Evolutionary conservation across 1,140 invertebrate genomes (phyloP), one percentile per base, ranked within the genome.

Genomic region (roundworm (Caenorhabditis elegans)): DNA sequence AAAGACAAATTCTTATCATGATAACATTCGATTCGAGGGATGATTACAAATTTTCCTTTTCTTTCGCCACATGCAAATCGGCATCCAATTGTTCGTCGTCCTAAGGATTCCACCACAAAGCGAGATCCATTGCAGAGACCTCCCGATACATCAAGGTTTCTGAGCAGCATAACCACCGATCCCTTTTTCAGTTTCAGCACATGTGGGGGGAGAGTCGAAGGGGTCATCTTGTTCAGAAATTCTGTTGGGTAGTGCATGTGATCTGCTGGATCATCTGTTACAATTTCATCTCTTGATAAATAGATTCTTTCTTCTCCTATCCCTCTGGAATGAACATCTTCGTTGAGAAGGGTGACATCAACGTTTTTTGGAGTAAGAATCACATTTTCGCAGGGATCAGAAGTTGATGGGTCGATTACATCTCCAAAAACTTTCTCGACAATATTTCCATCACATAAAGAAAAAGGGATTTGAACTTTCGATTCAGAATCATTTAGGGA

Each of bases 61-160:
- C 47, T 11, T 39, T 19, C 24, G 11, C 43, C 83, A 10, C 6
- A 8, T 19, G n/a, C 11, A 80, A 79, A 48, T 17, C 19, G 28
- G 47, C 80, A 79, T 15, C 4, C 34, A 22, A 48, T 11, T n/a
- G 49, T 36, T 1, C 36, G 43, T n/a, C 60, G 36, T 17, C 22
- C 43, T n/a, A 82, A 8, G 2, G 15, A 13, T 11, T n/a, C 11
- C 4, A 82, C 3, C 47, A 19, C 47, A 24, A 82, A 19, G 3
- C 80, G 65, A 19, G 80, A 80, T 5, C 83, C 83, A 48, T 84
- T 84, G 49, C 83, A 84, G 15, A 84, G 51, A 10, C 83, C 83
- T 3, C 22, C 19, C 1, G 36, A 19, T 10, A 85, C 47, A 47
- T 85, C 70, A 17, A 84, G 31, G 31, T 84, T 84, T 2, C 79